phyloP scores from a whole-genome alignment of 2,888 invertebrate genomes.

The Lasioglossum villosulum region DNA sequence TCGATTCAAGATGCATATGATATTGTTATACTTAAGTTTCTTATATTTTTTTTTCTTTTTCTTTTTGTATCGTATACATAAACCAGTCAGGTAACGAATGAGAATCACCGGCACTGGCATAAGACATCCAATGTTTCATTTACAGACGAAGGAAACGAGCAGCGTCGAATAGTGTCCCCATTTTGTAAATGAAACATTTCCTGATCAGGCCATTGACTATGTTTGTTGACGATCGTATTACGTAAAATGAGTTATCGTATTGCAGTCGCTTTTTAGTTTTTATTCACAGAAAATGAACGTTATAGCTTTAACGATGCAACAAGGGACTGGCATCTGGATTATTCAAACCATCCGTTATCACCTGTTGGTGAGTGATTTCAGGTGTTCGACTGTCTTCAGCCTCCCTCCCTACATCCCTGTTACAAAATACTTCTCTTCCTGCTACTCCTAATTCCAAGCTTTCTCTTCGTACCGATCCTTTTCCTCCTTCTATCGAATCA shows the following conservation, averaged over 20 bases:
- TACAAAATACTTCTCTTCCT: slow-evolving; percentile 35
- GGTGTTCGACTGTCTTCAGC: slow-evolving; percentile 65
- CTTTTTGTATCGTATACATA: slow-evolving; percentile 38
- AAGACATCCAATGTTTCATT: slow-evolving; percentile 64
- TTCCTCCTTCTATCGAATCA: slow-evolving; percentile 31
- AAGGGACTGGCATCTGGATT: slow-evolving; percentile 66
- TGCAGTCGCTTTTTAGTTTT: slow-evolving; percentile 70
- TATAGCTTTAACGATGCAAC: slow-evolving; percentile 69
- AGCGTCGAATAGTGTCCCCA: slow-evolving; percentile 9
- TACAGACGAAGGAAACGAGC: slow-evolving; percentile 33
- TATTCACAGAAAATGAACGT: slow-evolving; percentile 61
- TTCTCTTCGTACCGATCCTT: slow-evolving; percentile 12
- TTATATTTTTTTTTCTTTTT: slow-evolving; percentile 36
- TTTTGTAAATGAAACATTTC: slow-evolving; percentile 64
- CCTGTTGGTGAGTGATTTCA: slow-evolving; percentile 69
- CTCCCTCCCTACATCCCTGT: slow-evolving; percentile 12
- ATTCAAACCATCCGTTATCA: slow-evolving; percentile 64
- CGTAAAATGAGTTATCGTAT: slow-evolving; percentile 60
- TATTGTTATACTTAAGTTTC: slow-evolving; percentile 33
- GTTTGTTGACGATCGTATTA: slow-evolving; percentile 65
- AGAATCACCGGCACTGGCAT: slow-evolving; percentile 72
- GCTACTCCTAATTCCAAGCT: slow-evolving; percentile 30
- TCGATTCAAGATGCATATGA: slow-evolving; percentile 29
- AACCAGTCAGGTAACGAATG: slow-evolving; percentile 42
- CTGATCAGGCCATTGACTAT: slow-evolving; percentile 66